Evolutionary conservation across 2,888 invertebrate species (phyloP).

Genomic region (Cancer borealis): DNA sequence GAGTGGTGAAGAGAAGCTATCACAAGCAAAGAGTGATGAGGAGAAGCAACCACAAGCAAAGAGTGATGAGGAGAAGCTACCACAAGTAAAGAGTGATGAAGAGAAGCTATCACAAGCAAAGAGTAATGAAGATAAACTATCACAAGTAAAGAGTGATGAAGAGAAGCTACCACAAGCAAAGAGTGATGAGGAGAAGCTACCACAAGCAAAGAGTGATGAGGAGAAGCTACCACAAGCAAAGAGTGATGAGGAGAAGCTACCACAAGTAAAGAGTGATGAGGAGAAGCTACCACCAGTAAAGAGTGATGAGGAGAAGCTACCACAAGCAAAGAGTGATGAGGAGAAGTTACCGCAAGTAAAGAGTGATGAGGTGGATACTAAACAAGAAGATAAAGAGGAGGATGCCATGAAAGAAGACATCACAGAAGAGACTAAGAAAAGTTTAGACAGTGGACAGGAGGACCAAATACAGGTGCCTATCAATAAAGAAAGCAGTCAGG

Average conservation of each 20-base stretch:
- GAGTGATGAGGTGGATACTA: not conserved
- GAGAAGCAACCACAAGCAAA: not conserved
- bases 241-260: not conserved
- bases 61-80: not conserved
- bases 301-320: not conserved
- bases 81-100: not conserved
- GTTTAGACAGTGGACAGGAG: not conserved
- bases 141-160: not conserved
- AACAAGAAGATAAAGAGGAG: conserved; percentile 1
- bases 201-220: not conserved
- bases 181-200: not conserved
- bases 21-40: not conserved
- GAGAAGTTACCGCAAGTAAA: not conserved
- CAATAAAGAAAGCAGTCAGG: not conserved
- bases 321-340: not conserved
- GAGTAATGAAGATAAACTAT: not conserved
- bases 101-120: not conserved
- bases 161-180: not conserved
- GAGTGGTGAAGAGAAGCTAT: not conserved
- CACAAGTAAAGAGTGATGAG: not conserved
- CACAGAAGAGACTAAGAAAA: not conserved
- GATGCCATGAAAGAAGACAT: not conserved
- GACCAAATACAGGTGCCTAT: not conserved
- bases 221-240: not conserved
- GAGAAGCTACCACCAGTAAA: not conserved